Base-by-base conservation (phyloP, 1,140 invertebrate species). In the Hyles euphorbiae region DNA sequence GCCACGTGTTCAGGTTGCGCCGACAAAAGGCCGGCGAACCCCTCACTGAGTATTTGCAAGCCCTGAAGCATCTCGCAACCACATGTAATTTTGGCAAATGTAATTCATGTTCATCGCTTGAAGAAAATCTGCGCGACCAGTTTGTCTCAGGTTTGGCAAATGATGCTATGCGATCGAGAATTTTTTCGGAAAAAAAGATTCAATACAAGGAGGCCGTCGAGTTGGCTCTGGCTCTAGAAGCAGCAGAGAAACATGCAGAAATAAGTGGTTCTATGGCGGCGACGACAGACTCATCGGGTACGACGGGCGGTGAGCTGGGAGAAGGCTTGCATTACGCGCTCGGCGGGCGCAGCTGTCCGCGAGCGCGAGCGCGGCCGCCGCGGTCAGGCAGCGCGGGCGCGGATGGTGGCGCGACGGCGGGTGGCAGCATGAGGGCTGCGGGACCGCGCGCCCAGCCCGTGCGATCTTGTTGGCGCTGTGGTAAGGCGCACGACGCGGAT, bases 201-300 rank as follows among this genome's bases (percentile, higher is more conserved):
- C n/a, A n/a, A n/a, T n/a, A n/a, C n/a, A n/a, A n/a, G n/a, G n/a
- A n/a, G n/a, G n/a, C n/a, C n/a, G n/a, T n/a, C n/a, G n/a, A n/a
- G n/a, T n/a, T n/a, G n/a, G n/a, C n/a, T n/a, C n/a, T n/a, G n/a
- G n/a, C n/a, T n/a, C n/a, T n/a, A n/a, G n/a, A 68, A 60, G 68
- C 68, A 1, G 66, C 68, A 6, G 72, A 67, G 49, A 53, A 51
- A 59, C 68, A 71, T 53, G 68, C 68, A n/a, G 64, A 59, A 49
- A 48, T 61, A 53, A 61, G 60, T 53, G 59, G 47, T 22, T 33
- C 34, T 10, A 54, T 44, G 52, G 47, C 47, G 48, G 32, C 56
- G 58, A n/a, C 40, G 3, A 54, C 22, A 22, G 11, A 34, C 57
- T 52, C 34, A n/a, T n/a, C 43, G 12, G 58, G 43, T 50, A 51